phyloP scores from a whole-genome alignment of 2,113 vertebrate species.

The Colius striatus region DNA sequence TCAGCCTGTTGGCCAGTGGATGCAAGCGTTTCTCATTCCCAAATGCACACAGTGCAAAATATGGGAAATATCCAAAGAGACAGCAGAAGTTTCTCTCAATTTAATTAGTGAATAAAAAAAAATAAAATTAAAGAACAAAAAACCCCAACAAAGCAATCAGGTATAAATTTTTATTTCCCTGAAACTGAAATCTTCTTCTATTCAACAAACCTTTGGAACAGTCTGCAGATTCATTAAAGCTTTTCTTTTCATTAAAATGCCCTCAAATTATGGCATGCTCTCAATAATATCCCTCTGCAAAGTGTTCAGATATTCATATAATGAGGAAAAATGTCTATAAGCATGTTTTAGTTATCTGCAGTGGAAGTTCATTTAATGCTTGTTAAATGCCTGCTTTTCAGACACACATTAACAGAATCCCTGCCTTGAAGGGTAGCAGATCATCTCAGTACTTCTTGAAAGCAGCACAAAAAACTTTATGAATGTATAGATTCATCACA shows the following conservation, averaged over 20 bases:
- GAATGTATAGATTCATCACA: not conserved
- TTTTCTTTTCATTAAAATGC: not conserved
- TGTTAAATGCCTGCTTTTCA: not conserved
- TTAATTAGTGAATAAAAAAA: not conserved
- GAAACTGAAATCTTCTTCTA: not conserved
- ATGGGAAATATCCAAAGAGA: not conserved
- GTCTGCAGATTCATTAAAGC: not conserved
- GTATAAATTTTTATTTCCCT: not conserved
- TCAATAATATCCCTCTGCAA: not conserved
- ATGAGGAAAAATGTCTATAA: not conserved
- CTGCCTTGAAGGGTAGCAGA: not conserved
- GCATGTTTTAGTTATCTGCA: not conserved
- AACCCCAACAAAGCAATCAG: not conserved
- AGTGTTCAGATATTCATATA: not conserved
- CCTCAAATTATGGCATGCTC: not conserved
- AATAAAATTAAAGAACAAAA: accelerated
- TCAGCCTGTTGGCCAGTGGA: not conserved
- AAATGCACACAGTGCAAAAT: not conserved
- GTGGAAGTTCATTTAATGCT: not conserved
- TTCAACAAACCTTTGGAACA: not conserved
- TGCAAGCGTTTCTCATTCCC: not conserved
- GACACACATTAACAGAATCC: not conserved
- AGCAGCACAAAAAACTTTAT: not conserved
- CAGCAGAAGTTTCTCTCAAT: not conserved
- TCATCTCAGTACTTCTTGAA: not conserved